A percentile compares a stretch with the other conserved stretches of the same genome.
These are phyloP conservation scores for Sebastes itinus DNA, from an alignment of 2,797 vertebrate genomes.

Conservation along the genomic window DNA sequence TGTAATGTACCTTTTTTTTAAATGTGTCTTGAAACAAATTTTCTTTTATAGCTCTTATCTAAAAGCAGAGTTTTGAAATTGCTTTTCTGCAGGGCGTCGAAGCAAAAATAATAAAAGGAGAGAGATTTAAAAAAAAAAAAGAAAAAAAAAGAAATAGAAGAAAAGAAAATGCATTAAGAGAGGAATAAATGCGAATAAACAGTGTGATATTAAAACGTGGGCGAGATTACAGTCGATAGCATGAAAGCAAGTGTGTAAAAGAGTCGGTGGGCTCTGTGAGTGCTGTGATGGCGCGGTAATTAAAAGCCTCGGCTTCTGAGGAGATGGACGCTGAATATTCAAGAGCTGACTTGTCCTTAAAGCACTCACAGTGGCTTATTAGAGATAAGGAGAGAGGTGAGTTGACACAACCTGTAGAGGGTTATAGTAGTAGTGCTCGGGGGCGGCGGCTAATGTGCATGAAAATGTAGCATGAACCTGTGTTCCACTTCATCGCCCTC, in stretches of 20 bases:
- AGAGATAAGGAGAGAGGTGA: background rate
- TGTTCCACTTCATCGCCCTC: conserved; percentile 29
- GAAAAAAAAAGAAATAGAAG: too few species aligned
- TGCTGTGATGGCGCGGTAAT: conserved; percentile 7
- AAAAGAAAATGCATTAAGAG: background rate
- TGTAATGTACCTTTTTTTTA: background rate
- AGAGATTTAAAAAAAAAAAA: background rate
- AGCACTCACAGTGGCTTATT: background rate
- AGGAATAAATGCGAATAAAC: background rate
- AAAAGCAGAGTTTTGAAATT: background rate
- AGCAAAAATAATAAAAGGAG: background rate
- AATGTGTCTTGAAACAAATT: background rate
- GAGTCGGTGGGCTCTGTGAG: background rate
- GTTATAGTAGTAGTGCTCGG: background rate
- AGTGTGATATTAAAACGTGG: background rate
- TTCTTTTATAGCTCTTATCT: background rate
- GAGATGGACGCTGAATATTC: conserved; percentile 30
- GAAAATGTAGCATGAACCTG: conserved; percentile 14
- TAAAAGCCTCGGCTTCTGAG: conserved; percentile 7
- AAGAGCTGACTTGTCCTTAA: background rate
- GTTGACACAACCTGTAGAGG: conserved; percentile 13
- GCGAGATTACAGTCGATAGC: background rate
- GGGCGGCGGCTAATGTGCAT: conserved; percentile 2
- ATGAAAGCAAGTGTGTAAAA: conserved; percentile 11
- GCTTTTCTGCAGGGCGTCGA: background rate